These are phyloP conservation scores for Exocentrus adspersus DNA, from an alignment of 2,888 invertebrate species.

Conservation along the genomic window DNA sequence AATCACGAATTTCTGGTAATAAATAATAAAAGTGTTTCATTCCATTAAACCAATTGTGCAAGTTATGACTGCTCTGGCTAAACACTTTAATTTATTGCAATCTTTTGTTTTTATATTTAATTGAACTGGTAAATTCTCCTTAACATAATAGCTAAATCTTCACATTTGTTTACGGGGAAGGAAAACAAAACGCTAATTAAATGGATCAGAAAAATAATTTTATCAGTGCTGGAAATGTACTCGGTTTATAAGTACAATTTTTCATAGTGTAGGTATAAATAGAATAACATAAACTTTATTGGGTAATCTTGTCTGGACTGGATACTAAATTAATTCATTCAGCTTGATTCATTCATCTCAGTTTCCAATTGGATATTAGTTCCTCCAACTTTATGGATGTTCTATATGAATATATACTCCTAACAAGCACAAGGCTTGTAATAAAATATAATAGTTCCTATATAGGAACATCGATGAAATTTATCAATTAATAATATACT, in stretches of 20 bases:
- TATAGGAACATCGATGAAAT: no score
- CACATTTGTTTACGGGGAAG: neutral
- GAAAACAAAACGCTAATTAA: neutral
- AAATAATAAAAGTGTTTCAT: neutral
- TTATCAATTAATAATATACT: no score
- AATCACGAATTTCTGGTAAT: no score
- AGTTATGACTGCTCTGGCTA: neutral
- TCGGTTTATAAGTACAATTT: neutral
- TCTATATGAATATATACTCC: no score
- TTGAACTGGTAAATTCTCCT: neutral
- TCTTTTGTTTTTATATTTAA: neutral
- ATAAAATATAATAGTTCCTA: no score
- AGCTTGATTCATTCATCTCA: neutral
- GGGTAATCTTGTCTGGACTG: neutral
- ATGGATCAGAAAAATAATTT: slow-evolving; percentile 8
- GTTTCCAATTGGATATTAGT: no score
- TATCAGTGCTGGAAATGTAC: slow-evolving; percentile 8
- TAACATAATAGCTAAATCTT: neutral
- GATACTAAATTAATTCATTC: neutral
- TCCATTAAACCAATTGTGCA: neutral
- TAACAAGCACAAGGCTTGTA: no score
- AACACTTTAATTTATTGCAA: neutral
- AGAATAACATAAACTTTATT: neutral
- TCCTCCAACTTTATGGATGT: no score
- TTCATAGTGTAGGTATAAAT: neutral